Evolutionary conservation across 2,797 vertebrate genomes (phyloP).

Genomic region (Psittacula echo): DNA sequence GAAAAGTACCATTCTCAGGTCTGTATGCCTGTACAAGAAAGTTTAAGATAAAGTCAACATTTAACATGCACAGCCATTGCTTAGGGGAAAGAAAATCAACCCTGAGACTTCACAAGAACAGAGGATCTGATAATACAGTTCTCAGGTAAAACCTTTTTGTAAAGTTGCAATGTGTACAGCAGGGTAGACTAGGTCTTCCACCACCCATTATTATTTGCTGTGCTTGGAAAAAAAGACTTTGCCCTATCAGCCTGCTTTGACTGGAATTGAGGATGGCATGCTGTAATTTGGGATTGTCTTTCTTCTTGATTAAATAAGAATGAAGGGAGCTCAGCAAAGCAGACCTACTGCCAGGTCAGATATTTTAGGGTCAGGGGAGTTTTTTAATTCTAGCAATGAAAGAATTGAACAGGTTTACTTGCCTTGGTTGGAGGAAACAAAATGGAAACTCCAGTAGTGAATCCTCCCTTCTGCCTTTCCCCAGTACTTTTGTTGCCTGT

Average conservation of each 20-base stretch:
- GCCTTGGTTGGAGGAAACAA: background rate
- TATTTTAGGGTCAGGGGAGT: background rate
- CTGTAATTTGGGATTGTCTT: background rate
- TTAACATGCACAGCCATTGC: background rate
- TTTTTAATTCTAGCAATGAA: background rate
- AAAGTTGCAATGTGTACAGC: background rate
- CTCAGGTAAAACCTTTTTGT: background rate
- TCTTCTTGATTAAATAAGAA: background rate
- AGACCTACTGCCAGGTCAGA: background rate
- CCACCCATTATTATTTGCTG: background rate
- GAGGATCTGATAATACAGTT: background rate
- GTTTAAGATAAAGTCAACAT: background rate
- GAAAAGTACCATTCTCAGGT: conserved; percentile 41
- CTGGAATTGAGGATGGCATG: background rate
- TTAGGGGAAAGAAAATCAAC: background rate
- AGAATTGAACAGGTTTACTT: background rate
- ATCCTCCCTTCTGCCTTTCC: background rate
- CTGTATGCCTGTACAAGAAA: background rate
- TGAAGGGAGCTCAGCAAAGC: background rate
- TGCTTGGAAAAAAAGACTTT: background rate
- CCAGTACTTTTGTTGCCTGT: background rate
- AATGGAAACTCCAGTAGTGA: background rate
- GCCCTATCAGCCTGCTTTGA: background rate
- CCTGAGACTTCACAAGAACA: background rate
- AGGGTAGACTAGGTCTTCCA: background rate